These are phyloP conservation scores for Aphelocoma coerulescens DNA, from an alignment of 2,113 vertebrate species.

Conservation along the genomic window DNA sequence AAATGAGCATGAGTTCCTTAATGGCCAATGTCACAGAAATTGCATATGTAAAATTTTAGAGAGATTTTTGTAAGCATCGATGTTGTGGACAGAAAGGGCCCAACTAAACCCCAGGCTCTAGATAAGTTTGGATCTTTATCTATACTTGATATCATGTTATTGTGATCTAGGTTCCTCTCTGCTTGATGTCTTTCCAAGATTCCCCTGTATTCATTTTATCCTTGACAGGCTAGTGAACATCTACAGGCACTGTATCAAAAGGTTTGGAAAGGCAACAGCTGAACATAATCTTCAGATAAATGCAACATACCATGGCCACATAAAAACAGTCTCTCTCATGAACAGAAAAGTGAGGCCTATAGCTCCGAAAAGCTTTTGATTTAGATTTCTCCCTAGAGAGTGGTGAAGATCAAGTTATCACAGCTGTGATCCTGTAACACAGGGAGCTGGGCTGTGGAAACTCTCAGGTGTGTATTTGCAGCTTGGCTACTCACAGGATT, in stretches of 20 bases:
- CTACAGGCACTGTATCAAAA: neutral
- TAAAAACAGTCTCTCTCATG: neutral
- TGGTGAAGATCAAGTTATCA: neutral
- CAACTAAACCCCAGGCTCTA: neutral
- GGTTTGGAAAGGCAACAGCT: slow-evolving; percentile 1
- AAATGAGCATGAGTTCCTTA: neutral
- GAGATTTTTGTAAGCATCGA: neutral
- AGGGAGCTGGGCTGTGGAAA: neutral
- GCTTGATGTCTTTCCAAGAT: slow-evolving; percentile 42
- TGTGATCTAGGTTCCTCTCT: neutral
- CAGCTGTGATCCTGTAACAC: neutral
- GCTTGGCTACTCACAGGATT: neutral
- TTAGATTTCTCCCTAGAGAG: neutral
- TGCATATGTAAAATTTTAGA: neutral
- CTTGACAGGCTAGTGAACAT: neutral
- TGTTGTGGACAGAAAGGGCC: neutral
- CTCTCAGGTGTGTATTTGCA: neutral
- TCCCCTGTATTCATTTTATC: neutral
- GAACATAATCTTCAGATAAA: neutral
- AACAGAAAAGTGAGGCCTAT: neutral
- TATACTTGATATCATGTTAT: neutral
- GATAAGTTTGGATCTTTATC: neutral
- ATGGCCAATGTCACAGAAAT: neutral
- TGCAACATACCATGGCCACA: neutral
- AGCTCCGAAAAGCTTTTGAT: neutral